phyloP scores from a whole-genome alignment of 2,888 invertebrate species.

The Diplolepis rosae region DNA sequence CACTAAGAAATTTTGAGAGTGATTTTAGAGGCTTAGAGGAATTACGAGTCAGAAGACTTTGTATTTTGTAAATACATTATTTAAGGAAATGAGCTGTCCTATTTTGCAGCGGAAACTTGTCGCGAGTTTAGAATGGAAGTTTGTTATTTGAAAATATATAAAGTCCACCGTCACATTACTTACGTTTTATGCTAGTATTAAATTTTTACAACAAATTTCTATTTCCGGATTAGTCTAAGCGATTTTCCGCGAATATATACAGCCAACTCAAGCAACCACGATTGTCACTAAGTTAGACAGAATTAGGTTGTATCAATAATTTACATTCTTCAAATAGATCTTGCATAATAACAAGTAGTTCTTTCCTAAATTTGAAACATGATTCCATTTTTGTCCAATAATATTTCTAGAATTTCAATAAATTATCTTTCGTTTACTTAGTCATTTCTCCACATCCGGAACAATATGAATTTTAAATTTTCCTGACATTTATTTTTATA shows the following conservation, averaged over 20 bases:
- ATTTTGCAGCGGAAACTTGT: background rate
- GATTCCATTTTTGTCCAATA: too few relatives aligned
- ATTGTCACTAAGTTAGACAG: background rate
- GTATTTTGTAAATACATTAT: background rate
- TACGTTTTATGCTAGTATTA: background rate
- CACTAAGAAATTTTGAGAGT: too few relatives aligned
- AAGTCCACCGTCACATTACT: background rate
- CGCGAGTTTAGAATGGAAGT: background rate
- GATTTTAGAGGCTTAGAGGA: too few relatives aligned
- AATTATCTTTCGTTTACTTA: background rate
- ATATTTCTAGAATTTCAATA: background rate
- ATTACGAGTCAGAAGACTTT: too few relatives aligned
- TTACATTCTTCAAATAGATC: too few relatives aligned
- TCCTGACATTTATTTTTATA: background rate
- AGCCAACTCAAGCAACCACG: background rate
- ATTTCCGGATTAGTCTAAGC: background rate
- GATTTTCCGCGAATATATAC: background rate
- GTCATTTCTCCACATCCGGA: background rate
- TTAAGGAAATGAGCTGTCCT: background rate
- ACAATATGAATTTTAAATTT: conserved; percentile 16
- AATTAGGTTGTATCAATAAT: background rate
- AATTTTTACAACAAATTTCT: background rate
- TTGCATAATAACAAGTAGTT: too few relatives aligned
- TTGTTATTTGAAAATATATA: background rate
- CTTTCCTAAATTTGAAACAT: too few relatives aligned